Base-by-base conservation (phyloP, 2,888 invertebrate species). In the Adelphocoris suturalis region DNA sequence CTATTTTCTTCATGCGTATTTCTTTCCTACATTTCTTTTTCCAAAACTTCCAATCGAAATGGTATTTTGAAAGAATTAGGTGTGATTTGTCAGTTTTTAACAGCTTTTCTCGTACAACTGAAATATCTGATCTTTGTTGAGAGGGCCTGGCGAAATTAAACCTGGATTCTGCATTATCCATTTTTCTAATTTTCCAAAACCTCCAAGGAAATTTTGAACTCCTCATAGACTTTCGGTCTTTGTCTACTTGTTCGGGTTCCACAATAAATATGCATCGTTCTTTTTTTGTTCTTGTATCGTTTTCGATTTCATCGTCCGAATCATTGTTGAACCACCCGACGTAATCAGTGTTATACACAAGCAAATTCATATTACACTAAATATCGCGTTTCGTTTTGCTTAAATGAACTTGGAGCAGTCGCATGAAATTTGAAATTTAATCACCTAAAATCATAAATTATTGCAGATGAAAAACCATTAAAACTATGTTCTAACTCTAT, bases 31-130 rank as follows among this genome's bases (percentile, higher is more conserved):
- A 68, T 27, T 68, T 68, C 68, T 19, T 68, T 12, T 19, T 68
- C 68, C 68, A 68, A 68, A 68, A 68, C 27, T 23, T 68, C 68
- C 68, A 68, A 23, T 68, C 68, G 19, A 61, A 61, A 23, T 23
- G 68, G 23, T 0, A 0, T 12, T 68, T 68, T 7, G 23, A 1
- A 12, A 12, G 68, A 11, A 68, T 12, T 23, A 19, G 11, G 0
- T 9, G 27, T n/a, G 11, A 68, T 0, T 23, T 23, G 12, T 23
- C 23, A 23, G 27, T 68, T 68, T 68, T 23, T 0, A 23, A n/a
- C 14, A n/a, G n/a, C n/a, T n/a, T n/a, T n/a, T 16, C 23, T 23
- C 23, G 68, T 5, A 68, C 68, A 11, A 68, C 5, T 0, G 68
- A 68, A 12, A 68, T 23, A 12, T 68, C 23, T 19, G 68, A 68